Evolutionary conservation across 2,113 vertebrate genomes (phyloP), one percentile per base, ranked within the genome.

Genomic region (Carassius carassius): DNA sequence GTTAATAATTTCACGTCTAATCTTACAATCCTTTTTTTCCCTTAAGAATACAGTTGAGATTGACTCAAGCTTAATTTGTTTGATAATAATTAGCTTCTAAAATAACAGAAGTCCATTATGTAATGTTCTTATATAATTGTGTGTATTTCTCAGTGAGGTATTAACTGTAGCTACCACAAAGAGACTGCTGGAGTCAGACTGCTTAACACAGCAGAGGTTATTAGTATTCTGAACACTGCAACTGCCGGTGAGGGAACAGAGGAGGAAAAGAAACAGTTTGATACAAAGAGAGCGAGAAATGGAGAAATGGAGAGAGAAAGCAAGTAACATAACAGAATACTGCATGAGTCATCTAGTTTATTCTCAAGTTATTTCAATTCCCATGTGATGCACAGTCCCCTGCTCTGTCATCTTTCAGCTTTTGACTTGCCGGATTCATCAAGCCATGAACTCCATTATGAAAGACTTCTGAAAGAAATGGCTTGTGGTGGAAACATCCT

Each of bases 151-250:
- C 32, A 62, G 25, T 14, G 7, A n/a, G 12, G 35, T 60, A 32
- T 56, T 54, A 56, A 32, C 32, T 60, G 19, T 14, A 79, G 37
- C 35, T 47, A 25, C 13, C 58, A 17, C 13, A 63, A 79, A 63
- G 14, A 79, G 58, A 63, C 78, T 47, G 78, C n/a, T 63, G 78
- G 77, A n/a, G 58, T 79, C 58, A 63, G 58, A 47, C 76, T 58
- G 44, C 60, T 19, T 3, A 29, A 60, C 25, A 21, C 21, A 6
- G 6, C 47, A 76, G 47, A 76, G 47, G 47, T 54, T 25, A 56
- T 77, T 76, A 60, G 72, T 62, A 81, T 72, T 76, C 80, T 72
- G 29, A 58, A 16, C 67, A 72, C 80, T 54, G 63, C 80, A 35
- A 49, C 41, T 65, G 62, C 23, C 35, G 69, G 60, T 69, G 63